phyloP scores from a whole-genome alignment of 2,797 vertebrate genomes.

The Thripadectes ignobilis region DNA sequence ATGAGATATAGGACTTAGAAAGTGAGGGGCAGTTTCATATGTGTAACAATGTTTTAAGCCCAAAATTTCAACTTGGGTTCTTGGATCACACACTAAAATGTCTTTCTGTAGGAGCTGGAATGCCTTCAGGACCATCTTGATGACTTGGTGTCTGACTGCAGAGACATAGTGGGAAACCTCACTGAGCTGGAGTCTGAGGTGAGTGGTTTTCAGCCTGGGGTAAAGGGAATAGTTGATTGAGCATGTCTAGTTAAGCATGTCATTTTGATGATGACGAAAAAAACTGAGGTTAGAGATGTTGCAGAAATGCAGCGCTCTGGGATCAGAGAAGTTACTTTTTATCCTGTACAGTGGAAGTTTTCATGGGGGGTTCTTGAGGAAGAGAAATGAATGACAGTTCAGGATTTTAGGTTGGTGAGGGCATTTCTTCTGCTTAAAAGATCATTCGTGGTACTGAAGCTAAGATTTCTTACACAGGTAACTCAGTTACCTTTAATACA shows the following conservation, averaged over 20 bases:
- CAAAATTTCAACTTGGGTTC: background rate
- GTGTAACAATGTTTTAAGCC: background rate
- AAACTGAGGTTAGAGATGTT: background rate
- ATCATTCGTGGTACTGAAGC: background rate
- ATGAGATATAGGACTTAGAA: background rate
- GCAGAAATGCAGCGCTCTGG: background rate
- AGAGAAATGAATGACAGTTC: background rate
- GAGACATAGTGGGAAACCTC: slow-evolving; percentile 92
- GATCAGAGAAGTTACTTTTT: background rate
- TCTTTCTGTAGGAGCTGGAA: slow-evolving; percentile 85
- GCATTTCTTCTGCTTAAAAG: background rate
- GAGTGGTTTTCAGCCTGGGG: background rate
- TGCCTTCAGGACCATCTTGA: slow-evolving; percentile 96
- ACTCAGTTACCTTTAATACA: background rate
- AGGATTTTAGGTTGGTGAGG: background rate
- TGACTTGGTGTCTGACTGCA: slow-evolving; percentile 86
- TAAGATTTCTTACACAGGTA: background rate
- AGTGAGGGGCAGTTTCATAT: background rate
- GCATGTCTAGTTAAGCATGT: background rate
- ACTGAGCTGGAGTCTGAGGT: slow-evolving; percentile 96
- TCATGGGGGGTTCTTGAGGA: background rate
- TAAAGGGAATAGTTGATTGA: background rate
- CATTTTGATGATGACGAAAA: background rate
- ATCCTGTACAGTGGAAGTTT: rapidly evolving
- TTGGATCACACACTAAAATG: background rate